A percentile compares a stretch with the other conserved stretches of the same genome.
Evolutionary conservation across 2,888 invertebrate genomes (phyloP).

Genomic region (Calameuta filiformis): DNA sequence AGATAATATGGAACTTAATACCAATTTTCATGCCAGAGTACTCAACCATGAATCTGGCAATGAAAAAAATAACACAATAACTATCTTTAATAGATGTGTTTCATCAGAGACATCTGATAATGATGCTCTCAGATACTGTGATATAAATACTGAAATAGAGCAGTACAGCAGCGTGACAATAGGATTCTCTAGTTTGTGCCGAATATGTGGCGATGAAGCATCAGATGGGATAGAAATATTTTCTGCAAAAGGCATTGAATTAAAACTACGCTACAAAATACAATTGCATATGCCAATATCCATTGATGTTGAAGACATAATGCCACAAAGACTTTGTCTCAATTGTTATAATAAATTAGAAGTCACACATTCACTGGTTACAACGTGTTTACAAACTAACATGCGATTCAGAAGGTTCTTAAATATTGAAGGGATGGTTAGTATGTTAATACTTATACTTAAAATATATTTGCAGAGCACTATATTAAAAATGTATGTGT

Average conservation of each 20-base stretch:
- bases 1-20: slow-evolving; percentile 2
- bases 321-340: slow-evolving; percentile 46
- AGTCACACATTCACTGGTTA: slow-evolving; percentile 39
- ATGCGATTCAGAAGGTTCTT: slow-evolving; percentile 43
- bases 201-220: slow-evolving; percentile 44
- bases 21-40: slow-evolving; percentile 6
- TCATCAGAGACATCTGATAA: slow-evolving; percentile 20
- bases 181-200: slow-evolving; percentile 42
- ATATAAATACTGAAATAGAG: slow-evolving; percentile 34
- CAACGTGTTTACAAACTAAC: slow-evolving; percentile 45
- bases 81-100: slow-evolving; percentile 25
- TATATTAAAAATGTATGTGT: not conserved
- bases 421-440: slow-evolving; percentile 42
- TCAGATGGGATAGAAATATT: slow-evolving; percentile 47
- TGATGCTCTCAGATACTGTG: slow-evolving; percentile 28
- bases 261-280: slow-evolving; percentile 50
- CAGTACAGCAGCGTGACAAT: slow-evolving; percentile 34
- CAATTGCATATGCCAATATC: slow-evolving; percentile 48
- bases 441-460: slow-evolving; percentile 3
- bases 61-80: slow-evolving; percentile 1
- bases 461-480: not conserved
- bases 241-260: slow-evolving; percentile 34
- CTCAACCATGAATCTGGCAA: slow-evolving; percentile 12
- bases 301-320: slow-evolving; percentile 34
- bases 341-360: slow-evolving; percentile 48